phyloP scores from a whole-genome alignment of 2,113 vertebrate genomes.

The Megaceryle torquata region DNA sequence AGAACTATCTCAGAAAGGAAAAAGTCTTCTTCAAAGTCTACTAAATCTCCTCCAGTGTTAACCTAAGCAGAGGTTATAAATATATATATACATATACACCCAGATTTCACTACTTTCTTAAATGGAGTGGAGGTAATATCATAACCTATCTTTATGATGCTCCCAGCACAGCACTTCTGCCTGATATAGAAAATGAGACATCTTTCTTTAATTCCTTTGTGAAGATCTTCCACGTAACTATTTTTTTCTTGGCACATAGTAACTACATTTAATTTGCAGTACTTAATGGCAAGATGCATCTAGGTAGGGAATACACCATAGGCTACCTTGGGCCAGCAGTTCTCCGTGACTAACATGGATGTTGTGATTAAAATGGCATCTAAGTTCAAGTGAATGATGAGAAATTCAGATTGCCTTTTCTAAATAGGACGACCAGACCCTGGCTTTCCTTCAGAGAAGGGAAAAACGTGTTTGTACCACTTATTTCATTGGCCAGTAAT shows the following conservation, averaged over 20 bases:
- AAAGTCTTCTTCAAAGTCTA: background rate
- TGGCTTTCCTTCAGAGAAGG: background rate
- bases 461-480: background rate
- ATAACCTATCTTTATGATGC: background rate
- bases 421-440: background rate
- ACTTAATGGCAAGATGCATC: background rate
- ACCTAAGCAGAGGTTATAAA: background rate
- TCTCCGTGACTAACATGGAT: background rate
- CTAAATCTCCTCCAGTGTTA: background rate
- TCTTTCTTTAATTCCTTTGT: background rate
- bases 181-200: background rate
- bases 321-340: background rate
- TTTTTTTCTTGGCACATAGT: background rate
- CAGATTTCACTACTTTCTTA: background rate
- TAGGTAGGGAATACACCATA: background rate
- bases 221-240: background rate
- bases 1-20: background rate
- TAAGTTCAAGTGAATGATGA: background rate
- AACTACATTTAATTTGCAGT: background rate
- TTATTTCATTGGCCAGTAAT: background rate
- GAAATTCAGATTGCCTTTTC: background rate
- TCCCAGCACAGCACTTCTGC: background rate
- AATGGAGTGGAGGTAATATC: background rate
- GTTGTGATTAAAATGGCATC: background rate
- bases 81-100: background rate